Base-by-base conservation (phyloP, 2,113 vertebrate species). In the Sigmodon hispidus region DNA sequence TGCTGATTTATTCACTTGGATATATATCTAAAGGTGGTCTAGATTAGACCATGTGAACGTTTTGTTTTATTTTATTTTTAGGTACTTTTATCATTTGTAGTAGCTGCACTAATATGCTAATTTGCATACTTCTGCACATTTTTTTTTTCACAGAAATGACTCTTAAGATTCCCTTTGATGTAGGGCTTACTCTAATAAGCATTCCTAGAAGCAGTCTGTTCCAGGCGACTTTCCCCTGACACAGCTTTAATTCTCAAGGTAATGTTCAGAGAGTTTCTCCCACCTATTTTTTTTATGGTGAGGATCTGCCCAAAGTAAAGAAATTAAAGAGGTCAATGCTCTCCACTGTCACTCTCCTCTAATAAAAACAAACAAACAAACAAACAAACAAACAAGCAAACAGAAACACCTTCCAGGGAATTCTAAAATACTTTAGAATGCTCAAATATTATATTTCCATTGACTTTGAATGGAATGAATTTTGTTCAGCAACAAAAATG, bases 391-490 rank as follows among this genome's bases (percentile, higher is more conserved):
- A n/a, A n/a, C n/a, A n/a, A n/a, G n/a, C n/a, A n/a, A n/a, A n/a
- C n/a, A n/a, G n/a, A n/a, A n/a, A n/a, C n/a, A n/a, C n/a, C 12
- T 76, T 10, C 12, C 21, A 50, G 48, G 63, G 40, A 87, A 69
- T 48, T 94, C 31, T 75, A 29, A 94, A 81, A 76, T 55, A 80
- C 45, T 87, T 92, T 52, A 48, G 36, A 48, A 22, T 67, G 61
- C 43, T 75, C 19, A 24, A 83, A 86, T n/a, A 92, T 80, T 50
- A 4, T 65, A 92, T 88, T 95, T 94, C 19, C 22, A 81, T 69
- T 76, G 36, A n/a, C n/a, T n/a, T n/a, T n/a, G n/a, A n/a, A n/a
- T n/a, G n/a, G n/a, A n/a, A n/a, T n/a, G n/a, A n/a, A n/a, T n/a
- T n/a, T n/a, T n/a, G n/a, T n/a, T 43, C 36, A 94, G 26, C 6